A percentile compares a stretch with the other conserved stretches of the same genome.
Conservation (phyloP, 2,888 invertebrate genomes). For the Leptinotarsa haldemani region DNA sequence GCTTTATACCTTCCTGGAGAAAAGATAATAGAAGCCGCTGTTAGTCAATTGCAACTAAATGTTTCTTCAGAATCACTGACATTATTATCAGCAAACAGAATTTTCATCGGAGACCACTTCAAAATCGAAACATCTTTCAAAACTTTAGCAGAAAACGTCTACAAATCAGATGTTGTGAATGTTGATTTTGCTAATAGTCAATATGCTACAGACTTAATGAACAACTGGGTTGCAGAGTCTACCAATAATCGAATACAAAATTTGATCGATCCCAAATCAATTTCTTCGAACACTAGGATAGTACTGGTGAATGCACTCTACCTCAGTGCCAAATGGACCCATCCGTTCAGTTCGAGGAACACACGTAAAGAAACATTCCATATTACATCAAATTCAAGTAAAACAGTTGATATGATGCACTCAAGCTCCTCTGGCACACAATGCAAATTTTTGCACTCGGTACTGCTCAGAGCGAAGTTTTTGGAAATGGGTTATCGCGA, state of each 20-base stretch:
- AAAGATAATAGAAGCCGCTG: conserved; percentile 46
- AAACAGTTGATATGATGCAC: conserved; percentile 58
- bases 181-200: conserved; percentile 17
- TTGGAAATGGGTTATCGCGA: conserved; percentile 52
- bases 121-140: conserved; percentile 69
- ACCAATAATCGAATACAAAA: conserved; percentile 60
- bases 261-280: conserved; percentile 50
- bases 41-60: conserved; percentile 48
- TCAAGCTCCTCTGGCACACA: neutral
- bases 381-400: conserved; percentile 42
- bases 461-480: conserved; percentile 50
- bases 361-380: conserved; percentile 53
- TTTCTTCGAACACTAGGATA: conserved; percentile 51
- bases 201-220: conserved; percentile 54
- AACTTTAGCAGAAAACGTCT: conserved; percentile 71
- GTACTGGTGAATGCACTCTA: conserved; percentile 62
- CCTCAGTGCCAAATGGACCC: conserved; percentile 58
- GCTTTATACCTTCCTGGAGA: conserved; percentile 48
- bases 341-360: conserved; percentile 46
- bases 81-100: conserved; percentile 64
- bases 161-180: conserved; percentile 66
- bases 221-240: conserved; percentile 60
- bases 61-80: conserved; percentile 42
- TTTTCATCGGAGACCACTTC: conserved; percentile 72
- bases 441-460: neutral